A percentile compares a stretch with the other conserved stretches of the same genome.
These are phyloP conservation scores for Eciton burchellii DNA, from an alignment of 1,140 invertebrate species.

Conservation along the genomic window DNA sequence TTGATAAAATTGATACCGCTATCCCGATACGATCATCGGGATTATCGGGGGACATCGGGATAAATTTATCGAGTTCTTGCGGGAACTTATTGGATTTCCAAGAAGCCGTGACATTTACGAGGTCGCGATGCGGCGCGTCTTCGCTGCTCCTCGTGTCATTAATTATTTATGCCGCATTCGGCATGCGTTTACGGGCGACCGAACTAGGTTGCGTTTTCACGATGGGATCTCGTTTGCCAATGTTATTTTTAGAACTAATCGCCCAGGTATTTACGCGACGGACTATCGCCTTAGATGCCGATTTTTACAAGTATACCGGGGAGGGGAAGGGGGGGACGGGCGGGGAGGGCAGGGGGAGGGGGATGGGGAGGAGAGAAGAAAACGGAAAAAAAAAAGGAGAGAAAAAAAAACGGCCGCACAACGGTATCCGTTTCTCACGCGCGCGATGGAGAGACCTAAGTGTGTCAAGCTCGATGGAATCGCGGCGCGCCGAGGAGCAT, in stretches of 20 bases:
- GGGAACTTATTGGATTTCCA: constrained; percentile 2
- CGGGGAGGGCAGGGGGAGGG: no score
- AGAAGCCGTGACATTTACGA: not conserved
- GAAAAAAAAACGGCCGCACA: constrained; percentile 17
- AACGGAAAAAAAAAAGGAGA: no score
- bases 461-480: constrained; percentile 46
- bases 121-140: not conserved
- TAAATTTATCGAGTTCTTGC: no score
- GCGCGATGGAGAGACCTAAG: constrained; percentile 23
- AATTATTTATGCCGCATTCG: constrained; percentile 24
- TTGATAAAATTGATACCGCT: no score
- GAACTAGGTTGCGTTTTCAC: not conserved
- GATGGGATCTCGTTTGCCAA: not conserved
- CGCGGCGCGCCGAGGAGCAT: not conserved
- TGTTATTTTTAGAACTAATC: constrained; percentile 18
- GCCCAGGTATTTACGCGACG: not conserved
- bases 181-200: not conserved
- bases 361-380: no score
- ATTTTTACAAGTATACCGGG: constrained; percentile 7
- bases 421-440: constrained; percentile 50
- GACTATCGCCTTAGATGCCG: not conserved
- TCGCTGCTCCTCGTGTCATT: not conserved
- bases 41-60: no score
- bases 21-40: no score
- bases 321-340: no score